phyloP scores from a whole-genome alignment of 2,113 vertebrate genomes.

The Corythornis cristatus region DNA sequence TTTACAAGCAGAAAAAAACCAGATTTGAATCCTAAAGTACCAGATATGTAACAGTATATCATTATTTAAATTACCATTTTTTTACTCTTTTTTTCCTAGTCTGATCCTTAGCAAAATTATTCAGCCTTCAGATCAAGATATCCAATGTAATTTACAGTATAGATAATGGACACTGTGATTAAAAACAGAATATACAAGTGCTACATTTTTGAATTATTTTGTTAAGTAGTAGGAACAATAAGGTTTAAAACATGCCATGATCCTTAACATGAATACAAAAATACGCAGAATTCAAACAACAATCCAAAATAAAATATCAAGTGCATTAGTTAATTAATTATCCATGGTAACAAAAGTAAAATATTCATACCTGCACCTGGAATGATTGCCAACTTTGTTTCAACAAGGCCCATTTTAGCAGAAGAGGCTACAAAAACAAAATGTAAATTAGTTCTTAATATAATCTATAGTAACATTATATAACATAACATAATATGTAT shows the following conservation, averaged over 20 bases:
- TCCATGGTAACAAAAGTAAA: background rate
- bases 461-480: background rate
- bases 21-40: background rate
- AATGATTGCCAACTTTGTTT: slow-evolving; percentile 94
- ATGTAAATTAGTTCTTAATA: background rate
- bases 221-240: background rate
- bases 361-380: slow-evolving; percentile 89
- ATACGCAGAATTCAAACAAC: background rate
- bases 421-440: slow-evolving; percentile 79
- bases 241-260: background rate
- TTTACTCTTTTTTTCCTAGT: background rate
- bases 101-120: background rate
- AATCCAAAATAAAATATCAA: background rate
- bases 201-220: background rate
- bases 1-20: background rate
- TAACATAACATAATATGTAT: too few species aligned
- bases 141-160: background rate
- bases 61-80: background rate
- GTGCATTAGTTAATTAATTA: background rate
- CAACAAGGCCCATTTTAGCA: slow-evolving; percentile 96
- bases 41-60: background rate
- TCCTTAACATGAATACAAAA: background rate
- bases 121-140: background rate
- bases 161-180: background rate
- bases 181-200: background rate